Conservation (phyloP, 1,140 invertebrate species). For the Sarcophaga peregrina region DNA sequence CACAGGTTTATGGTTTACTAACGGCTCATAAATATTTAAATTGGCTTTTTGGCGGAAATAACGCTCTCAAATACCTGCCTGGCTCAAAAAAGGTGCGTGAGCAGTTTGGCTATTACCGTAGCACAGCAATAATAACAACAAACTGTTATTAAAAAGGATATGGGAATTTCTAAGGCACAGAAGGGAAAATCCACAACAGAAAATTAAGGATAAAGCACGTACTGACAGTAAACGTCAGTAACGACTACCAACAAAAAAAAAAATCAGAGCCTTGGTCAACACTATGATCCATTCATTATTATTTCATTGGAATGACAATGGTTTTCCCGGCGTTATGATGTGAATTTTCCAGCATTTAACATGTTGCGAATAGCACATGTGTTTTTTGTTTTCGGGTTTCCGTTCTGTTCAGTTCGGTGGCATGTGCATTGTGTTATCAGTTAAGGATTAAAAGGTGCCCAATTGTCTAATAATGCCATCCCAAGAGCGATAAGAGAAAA, state of each 20-base stretch:
- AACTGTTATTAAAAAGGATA: not conserved
- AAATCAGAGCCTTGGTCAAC: not conserved
- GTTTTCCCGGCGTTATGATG: no score
- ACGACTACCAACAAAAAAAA: not conserved
- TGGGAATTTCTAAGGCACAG: not conserved
- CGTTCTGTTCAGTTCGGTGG: no score
- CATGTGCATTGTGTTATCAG: not conserved
- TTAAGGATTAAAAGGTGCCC: slow-evolving; percentile 4
- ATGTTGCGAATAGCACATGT: not conserved
- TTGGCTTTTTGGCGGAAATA: slow-evolving; percentile 6
- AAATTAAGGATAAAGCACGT: not conserved
- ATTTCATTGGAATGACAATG: not conserved
- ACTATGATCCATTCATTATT: not conserved
- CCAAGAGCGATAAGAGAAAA: no score
- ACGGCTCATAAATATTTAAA: not conserved
- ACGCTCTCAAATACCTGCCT: not conserved
- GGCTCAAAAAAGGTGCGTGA: not conserved
- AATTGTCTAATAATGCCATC: not conserved
- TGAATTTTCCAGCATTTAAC: no score
- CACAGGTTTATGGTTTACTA: not conserved
- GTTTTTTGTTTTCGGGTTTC: not conserved
- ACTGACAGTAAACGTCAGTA: no score
- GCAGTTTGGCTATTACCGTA: not conserved
- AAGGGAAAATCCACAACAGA: slow-evolving; percentile 5
- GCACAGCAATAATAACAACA: not conserved